phyloP scores from a whole-genome alignment of 2,113 vertebrate species.

The Anoplopoma fimbria region DNA sequence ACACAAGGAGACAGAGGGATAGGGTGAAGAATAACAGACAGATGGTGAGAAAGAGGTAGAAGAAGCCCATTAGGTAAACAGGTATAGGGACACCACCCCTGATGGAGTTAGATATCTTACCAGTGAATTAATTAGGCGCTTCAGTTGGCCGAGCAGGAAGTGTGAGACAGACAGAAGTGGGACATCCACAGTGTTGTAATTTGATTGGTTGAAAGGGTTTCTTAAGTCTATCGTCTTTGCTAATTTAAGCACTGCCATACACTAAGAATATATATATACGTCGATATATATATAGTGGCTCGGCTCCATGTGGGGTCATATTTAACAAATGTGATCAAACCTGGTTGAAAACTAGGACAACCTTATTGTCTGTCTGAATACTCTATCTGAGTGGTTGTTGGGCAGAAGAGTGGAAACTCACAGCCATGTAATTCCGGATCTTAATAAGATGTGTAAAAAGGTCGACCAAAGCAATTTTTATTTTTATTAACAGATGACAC shows the following conservation, averaged over 20 bases:
- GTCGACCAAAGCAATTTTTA: not conserved
- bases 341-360: slow-evolving; percentile 24
- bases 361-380: not conserved
- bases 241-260: slow-evolving; percentile 35
- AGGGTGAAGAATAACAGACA: slow-evolving; percentile 60
- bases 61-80: slow-evolving; percentile 65
- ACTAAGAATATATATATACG: no score
- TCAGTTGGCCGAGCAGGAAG: slow-evolving; percentile 1
- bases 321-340: slow-evolving; percentile 27
- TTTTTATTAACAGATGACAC: slow-evolving; percentile 23
- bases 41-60: slow-evolving; percentile 35
- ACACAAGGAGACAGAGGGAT: slow-evolving; percentile 45
- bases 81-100: slow-evolving; percentile 32
- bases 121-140: slow-evolving; percentile 48
- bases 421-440: not conserved
- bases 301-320: not conserved
- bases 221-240: not conserved
- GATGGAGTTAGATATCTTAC: slow-evolving; percentile 38
- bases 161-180: not conserved
- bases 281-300: not conserved
- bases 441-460: slow-evolving; percentile 19
- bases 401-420: not conserved
- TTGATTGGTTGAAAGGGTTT: slow-evolving; percentile 31
- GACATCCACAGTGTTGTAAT: not conserved
- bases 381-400: slow-evolving; percentile 10